Evolutionary conservation across 1,140 invertebrate species (phyloP).

Genomic region (Zaprionus davidi): DNA sequence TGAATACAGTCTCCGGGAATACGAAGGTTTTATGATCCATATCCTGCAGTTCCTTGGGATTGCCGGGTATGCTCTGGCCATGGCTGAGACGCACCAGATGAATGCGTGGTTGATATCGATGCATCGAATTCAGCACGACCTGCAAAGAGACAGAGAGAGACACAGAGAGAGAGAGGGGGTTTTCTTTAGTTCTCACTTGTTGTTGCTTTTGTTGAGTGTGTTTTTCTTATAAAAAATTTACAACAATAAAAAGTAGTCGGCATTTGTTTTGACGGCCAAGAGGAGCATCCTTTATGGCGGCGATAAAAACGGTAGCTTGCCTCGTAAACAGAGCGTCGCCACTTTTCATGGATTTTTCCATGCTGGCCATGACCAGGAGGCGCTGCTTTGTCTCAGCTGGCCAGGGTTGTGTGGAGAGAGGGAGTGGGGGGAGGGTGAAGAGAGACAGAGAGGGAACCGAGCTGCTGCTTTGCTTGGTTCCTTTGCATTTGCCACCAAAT

Average conservation of each 20-base stretch:
- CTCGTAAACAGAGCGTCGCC: slow-evolving; percentile 68
- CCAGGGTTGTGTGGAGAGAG: not conserved
- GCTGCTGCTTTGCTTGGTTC: not conserved
- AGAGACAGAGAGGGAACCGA: not conserved
- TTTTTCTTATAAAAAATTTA: slow-evolving; percentile 73
- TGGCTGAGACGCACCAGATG: slow-evolving; percentile 92
- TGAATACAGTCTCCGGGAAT: slow-evolving; percentile 98
- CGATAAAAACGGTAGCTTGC: slow-evolving; percentile 74
- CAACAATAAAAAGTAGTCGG: slow-evolving; percentile 78
- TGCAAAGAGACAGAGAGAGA: slow-evolving; percentile 84
- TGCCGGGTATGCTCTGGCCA: slow-evolving; percentile 89
- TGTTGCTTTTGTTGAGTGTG: not conserved
- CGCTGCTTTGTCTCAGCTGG: not conserved
- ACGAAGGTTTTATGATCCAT: slow-evolving; percentile 96
- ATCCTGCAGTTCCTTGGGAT: slow-evolving; percentile 92
- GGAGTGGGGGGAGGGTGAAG: not conserved
- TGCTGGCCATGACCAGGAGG: slow-evolving; percentile 4
- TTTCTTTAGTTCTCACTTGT: slow-evolving; percentile 17
- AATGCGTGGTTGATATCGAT: slow-evolving; percentile 98
- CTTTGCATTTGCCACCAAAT: slow-evolving; percentile 77
- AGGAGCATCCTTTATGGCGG: slow-evolving; percentile 65
- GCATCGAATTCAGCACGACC: slow-evolving; percentile 99
- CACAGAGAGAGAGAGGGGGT: not conserved
- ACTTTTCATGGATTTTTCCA: slow-evolving; percentile 25
- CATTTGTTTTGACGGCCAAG: slow-evolving; percentile 71